Base-by-base conservation (phyloP, 2,888 invertebrate genomes). In the Dasysyrphus tricinctus region DNA sequence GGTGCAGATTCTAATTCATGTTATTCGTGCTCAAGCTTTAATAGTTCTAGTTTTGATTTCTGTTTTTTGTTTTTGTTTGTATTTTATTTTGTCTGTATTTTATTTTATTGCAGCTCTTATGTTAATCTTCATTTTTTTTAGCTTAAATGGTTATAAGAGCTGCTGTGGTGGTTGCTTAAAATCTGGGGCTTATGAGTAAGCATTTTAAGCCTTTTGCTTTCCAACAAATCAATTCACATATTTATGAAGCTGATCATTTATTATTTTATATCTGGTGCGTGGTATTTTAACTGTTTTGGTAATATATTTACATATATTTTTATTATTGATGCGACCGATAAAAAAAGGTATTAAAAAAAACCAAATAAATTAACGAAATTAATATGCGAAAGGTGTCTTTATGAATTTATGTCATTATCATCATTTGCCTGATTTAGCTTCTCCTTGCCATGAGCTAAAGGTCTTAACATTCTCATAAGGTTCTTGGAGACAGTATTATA, bases 391-490 rank as follows among this genome's bases (percentile, higher is more conserved):
- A 39, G 2, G 69, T 69, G 69, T 39, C 54, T 51, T 69, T 4
- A 54, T 29, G 24, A 69, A 69, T 69, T 69, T 69, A 69, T 69
- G 69, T 69, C 69, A 69, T 69, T 69, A 69, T 69, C 69, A 69
- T 69, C 39, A 69, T 69, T 69, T 54, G 54, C n/a, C n/a, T 42
- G 61, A 39, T 54, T 69, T 51, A 29, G 69, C 24, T 69, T 69
- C 69, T 69, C 69, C 69, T 69, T 69, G 54, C 39, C n/a, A 51
- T 54, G 37, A 51, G 65, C 65, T 34, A 39, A 24, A 69, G 39
- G 51, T 69, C 54, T 69, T 69, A 44, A 34, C 0, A 67, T 34
- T 49, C 7, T 32, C 42, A 34, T 47, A 54, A 51, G n/a, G 54
- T 69, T 54, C 51, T 54, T 54, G 54, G 69, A 54, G 24, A 69